These are phyloP conservation scores for Vulpes vulpes DNA, from an alignment of 2,113 vertebrate species.

Conservation along the genomic window DNA sequence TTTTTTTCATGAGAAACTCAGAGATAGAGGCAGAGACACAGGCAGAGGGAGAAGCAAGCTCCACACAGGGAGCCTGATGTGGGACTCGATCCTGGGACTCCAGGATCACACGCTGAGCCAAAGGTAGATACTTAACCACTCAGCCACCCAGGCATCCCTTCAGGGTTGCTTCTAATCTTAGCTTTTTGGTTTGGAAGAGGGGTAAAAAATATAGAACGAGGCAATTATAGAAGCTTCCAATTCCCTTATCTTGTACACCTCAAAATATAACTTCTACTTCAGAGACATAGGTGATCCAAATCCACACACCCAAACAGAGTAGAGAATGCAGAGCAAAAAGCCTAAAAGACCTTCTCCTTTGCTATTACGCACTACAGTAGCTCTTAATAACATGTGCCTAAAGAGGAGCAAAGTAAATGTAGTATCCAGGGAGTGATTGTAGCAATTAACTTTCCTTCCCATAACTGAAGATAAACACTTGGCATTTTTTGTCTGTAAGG, in stretches of 20 bases:
- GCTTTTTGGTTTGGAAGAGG: neutral
- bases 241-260: neutral
- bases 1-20: too few relatives aligned
- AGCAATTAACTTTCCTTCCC: neutral
- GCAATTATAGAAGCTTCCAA: neutral
- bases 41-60: too few relatives aligned
- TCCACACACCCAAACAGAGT: neutral
- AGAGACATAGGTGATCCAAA: neutral
- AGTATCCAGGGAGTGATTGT: neutral
- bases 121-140: too few relatives aligned
- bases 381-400: neutral
- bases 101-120: too few relatives aligned
- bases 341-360: neutral
- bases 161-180: neutral
- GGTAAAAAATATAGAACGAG: neutral
- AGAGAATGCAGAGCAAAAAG: neutral
- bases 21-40: too few relatives aligned
- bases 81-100: too few relatives aligned
- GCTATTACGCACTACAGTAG: neutral
- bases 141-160: too few relatives aligned
- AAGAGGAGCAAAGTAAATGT: neutral
- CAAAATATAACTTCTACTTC: slow-evolving; percentile 3
- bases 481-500: neutral
- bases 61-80: too few relatives aligned
- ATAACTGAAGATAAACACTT: neutral